Evolutionary conservation across 2,888 invertebrate genomes (phyloP).

Genomic region (Drosophila kambysellisi): DNA sequence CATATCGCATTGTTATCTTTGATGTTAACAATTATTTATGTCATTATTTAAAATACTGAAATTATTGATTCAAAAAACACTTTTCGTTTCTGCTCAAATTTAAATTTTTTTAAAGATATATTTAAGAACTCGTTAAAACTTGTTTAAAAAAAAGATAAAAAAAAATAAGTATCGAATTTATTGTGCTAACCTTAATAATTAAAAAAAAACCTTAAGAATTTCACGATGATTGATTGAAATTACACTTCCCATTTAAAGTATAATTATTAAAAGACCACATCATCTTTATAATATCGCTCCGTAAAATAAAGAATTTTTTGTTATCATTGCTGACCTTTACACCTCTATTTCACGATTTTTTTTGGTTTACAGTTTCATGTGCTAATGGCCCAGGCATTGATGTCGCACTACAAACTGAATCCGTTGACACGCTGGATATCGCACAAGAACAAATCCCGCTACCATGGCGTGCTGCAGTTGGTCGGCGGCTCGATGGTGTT

Average conservation of each 20-base stretch:
- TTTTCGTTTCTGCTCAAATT: background rate
- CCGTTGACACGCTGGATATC: conserved; percentile 79
- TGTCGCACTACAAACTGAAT: conserved; percentile 84
- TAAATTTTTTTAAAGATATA: background rate
- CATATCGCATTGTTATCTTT: background rate
- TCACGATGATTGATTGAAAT: too few species aligned
- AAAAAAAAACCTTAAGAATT: background rate
- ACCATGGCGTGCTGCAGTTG: conserved; percentile 81
- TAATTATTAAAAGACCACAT: conserved; percentile 10
- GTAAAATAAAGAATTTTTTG: background rate
- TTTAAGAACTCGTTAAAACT: background rate
- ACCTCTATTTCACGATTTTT: background rate
- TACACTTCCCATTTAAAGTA: background rate
- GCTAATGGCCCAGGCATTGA: conserved; percentile 82
- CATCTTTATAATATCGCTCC: conserved; percentile 37
- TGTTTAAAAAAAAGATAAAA: background rate
- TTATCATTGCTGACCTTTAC: conserved; percentile 8
- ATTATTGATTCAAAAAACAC: background rate
- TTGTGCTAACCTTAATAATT: background rate
- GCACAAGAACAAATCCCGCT: conserved; percentile 81
- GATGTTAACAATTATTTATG: background rate
- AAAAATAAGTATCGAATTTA: background rate
- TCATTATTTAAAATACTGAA: background rate
- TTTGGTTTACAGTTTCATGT: conserved; percentile 77
- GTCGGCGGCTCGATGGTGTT: conserved; percentile 82